phyloP scores from a whole-genome alignment of 2,113 vertebrate genomes.

The Hucho hucho region DNA sequence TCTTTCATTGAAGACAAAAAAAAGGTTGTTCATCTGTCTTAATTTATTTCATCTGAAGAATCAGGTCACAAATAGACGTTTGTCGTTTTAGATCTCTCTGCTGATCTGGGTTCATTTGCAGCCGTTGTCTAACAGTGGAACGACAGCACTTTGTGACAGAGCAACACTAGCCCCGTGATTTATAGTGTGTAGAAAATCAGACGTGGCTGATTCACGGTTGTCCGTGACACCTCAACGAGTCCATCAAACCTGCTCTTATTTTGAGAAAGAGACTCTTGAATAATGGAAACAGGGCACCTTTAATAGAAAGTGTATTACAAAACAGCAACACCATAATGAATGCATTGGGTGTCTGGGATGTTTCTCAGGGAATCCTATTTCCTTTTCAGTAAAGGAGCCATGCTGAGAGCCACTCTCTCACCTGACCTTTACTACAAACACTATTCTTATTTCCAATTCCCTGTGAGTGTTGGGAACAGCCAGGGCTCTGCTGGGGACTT shows the following conservation, averaged over 20 bases:
- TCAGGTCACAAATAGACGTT: neutral
- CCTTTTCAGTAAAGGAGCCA: constrained; percentile 55
- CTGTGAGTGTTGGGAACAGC: constrained; percentile 65
- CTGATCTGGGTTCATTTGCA: constrained; percentile 80
- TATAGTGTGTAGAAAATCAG: constrained; percentile 70
- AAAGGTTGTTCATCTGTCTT: neutral
- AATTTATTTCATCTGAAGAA: neutral
- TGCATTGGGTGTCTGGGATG: constrained; percentile 54
- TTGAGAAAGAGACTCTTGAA: constrained; percentile 54
- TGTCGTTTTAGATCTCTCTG: constrained; percentile 79
- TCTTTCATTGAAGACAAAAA: neutral
- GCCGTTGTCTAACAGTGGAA: constrained; percentile 75
- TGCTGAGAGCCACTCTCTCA: constrained; percentile 65
- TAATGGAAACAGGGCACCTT: constrained; percentile 48
- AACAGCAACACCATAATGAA: constrained; percentile 71
- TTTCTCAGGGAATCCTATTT: constrained; percentile 51
- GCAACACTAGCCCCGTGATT: constrained; percentile 80
- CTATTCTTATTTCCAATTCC: constrained; percentile 78
- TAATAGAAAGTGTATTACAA: constrained; percentile 57
- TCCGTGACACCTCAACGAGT: constrained; percentile 47
- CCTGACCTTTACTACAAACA: constrained; percentile 77
- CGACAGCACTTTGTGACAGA: constrained; percentile 73
- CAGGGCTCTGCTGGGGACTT: constrained; percentile 73
- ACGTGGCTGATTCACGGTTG: constrained; percentile 42
- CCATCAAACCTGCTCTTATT: constrained; percentile 61